A percentile compares a stretch with the other conserved stretches of the same genome.
These are phyloP conservation scores for Scomber japonicus DNA, from an alignment of 2,113 vertebrate species.

Conservation along the genomic window DNA sequence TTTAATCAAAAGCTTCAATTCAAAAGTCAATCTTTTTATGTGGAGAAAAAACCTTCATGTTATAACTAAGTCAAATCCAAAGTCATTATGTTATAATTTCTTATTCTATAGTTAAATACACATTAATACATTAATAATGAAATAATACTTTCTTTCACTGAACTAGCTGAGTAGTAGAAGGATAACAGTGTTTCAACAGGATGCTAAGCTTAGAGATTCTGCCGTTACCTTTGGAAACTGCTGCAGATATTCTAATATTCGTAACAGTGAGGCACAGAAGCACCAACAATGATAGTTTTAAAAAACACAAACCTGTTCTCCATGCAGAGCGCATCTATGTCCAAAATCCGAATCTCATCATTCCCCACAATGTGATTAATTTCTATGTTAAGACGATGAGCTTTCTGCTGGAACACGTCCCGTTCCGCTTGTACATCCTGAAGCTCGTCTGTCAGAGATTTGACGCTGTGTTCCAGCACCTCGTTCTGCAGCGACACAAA, in stretches of 20 bases:
- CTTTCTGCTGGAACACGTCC: slow-evolving; percentile 94
- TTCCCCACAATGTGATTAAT: slow-evolving; percentile 94
- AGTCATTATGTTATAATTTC: no score
- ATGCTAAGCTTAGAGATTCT: background rate
- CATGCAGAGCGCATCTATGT: slow-evolving; percentile 96
- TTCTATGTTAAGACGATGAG: slow-evolving; percentile 93
- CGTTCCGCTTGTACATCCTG: slow-evolving; percentile 94
- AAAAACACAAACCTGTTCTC: slow-evolving; percentile 89
- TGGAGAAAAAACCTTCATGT: background rate
- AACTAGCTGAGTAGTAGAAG: background rate
- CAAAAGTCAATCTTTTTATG: background rate
- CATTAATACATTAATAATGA: no score
- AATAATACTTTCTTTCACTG: no score
- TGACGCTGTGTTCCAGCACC: slow-evolving; percentile 90
- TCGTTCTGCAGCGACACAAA: slow-evolving; percentile 86
- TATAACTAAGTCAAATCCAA: background rate
- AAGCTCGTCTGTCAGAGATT: slow-evolving; percentile 91
- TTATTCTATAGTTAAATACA: no score
- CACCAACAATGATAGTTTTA: background rate
- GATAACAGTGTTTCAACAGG: background rate
- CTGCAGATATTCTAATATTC: background rate
- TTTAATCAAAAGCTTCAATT: background rate
- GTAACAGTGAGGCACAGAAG: background rate
- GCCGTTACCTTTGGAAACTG: background rate
- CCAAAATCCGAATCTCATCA: slow-evolving; percentile 91